phyloP scores from a whole-genome alignment of 1,140 invertebrate species.

The Drosophila kohkoa region DNA sequence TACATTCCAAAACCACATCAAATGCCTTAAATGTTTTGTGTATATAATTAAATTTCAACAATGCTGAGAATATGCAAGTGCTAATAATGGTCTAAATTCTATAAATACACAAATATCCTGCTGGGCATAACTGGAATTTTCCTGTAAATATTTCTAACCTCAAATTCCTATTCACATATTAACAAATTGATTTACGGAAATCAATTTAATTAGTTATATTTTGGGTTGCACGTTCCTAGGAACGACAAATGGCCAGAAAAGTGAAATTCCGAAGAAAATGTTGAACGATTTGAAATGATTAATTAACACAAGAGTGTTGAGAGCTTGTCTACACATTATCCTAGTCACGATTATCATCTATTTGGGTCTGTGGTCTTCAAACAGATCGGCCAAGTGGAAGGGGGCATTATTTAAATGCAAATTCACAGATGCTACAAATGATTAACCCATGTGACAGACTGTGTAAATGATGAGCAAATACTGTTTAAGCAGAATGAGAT shows the following conservation, averaged over 20 bases:
- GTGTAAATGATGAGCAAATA: conserved; percentile 47
- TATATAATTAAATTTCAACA: not conserved
- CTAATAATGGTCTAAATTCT: too few relatives aligned
- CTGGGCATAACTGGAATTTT: not conserved
- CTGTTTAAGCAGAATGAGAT: conserved; percentile 38
- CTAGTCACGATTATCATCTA: conserved; percentile 25
- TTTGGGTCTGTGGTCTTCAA: not conserved
- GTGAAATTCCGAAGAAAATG: not conserved
- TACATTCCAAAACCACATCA: not conserved
- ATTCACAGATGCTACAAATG: conserved; percentile 20
- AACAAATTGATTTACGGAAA: not conserved
- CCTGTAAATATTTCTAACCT: not conserved
- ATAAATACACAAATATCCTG: not conserved
- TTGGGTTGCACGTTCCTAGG: not conserved
- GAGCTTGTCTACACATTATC: conserved; percentile 10
- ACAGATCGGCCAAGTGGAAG: not conserved
- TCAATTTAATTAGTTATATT: not conserved
- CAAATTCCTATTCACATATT: not conserved
- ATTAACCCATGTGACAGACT: conserved; percentile 47
- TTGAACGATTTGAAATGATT: conserved; percentile 24
- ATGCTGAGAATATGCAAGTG: not conserved
- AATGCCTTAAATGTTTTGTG: too few relatives aligned
- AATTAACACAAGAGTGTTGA: conserved; percentile 40
- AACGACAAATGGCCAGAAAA: not conserved
- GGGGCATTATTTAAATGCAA: conserved; percentile 21